Conservation (phyloP, 2,888 invertebrate species). For the Gibbula magus region DNA sequence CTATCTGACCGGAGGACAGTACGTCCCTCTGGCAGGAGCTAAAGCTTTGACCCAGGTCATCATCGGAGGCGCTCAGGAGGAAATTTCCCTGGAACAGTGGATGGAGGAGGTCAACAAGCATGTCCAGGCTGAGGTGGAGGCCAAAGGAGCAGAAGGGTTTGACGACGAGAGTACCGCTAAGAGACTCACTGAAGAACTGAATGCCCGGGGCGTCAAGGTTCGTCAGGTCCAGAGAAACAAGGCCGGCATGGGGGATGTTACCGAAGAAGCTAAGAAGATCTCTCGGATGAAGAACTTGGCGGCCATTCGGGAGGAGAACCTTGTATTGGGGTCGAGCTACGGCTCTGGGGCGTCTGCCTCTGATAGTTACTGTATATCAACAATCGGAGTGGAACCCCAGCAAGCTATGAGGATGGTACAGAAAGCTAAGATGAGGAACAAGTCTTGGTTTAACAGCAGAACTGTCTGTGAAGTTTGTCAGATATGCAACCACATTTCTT, state of each 20-base stretch:
- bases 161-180: slow-evolving; percentile 43
- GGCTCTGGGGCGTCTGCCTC: not conserved
- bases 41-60: slow-evolving; percentile 63
- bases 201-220: slow-evolving; percentile 40
- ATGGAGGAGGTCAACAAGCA: slow-evolving; percentile 62
- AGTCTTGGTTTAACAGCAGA: not conserved
- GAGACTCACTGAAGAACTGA: slow-evolving; percentile 41
- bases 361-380: not conserved
- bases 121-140: slow-evolving; percentile 47
- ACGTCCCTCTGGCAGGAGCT: slow-evolving; percentile 64
- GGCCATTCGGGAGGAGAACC: no score
- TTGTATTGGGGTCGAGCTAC: no score
- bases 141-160: slow-evolving; percentile 42
- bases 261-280: slow-evolving; percentile 37
- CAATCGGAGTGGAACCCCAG: slow-evolving; percentile 25
- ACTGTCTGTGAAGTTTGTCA: not conserved
- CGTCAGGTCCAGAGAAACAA: slow-evolving; percentile 48
- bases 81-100: slow-evolving; percentile 65
- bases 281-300: slow-evolving; percentile 31
- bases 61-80: slow-evolving; percentile 68
- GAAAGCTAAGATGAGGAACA: slow-evolving; percentile 37
- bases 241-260: slow-evolving; percentile 32
- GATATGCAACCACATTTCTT: no score
- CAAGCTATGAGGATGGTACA: slow-evolving; percentile 55
- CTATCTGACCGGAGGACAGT: slow-evolving; percentile 69